Evolutionary conservation across 2,888 invertebrate genomes (phyloP).

Genomic region (Eulithis prunata): DNA sequence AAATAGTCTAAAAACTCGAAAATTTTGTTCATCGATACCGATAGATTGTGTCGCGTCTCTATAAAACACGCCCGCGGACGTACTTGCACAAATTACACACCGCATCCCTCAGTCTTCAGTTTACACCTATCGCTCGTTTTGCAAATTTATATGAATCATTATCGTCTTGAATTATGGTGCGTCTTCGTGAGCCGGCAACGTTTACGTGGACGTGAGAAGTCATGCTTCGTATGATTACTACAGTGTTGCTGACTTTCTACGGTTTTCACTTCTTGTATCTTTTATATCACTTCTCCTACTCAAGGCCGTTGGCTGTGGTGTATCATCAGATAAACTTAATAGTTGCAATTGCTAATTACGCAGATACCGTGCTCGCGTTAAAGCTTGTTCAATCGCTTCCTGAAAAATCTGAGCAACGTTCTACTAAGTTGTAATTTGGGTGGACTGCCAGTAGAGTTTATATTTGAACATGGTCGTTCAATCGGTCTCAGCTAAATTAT

Average conservation of each 20-base stretch:
- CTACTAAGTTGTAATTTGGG: too few species aligned
- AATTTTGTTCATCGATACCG: conserved; percentile 40
- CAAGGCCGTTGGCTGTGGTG: not conserved
- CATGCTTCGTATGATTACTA: conserved; percentile 40
- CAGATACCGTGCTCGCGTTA: too few species aligned
- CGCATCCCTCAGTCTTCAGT: conserved; percentile 68
- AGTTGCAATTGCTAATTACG: too few species aligned
- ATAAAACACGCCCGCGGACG: conserved; percentile 60
- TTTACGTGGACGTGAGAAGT: conserved; percentile 54
- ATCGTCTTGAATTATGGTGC: conserved; percentile 71
- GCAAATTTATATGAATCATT: conserved; percentile 76
- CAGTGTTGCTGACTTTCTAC: conserved; percentile 33
- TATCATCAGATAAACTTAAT: too few species aligned
- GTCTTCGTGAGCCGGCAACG: conserved; percentile 57
- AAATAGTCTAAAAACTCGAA: not conserved
- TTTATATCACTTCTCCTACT: not conserved
- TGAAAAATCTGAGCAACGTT: too few species aligned
- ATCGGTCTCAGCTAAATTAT: too few species aligned
- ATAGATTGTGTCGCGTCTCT: conserved; percentile 50
- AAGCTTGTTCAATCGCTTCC: too few species aligned
- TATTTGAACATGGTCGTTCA: too few species aligned
- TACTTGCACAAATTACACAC: conserved; percentile 67
- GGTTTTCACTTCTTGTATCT: not conserved
- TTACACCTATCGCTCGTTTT: conserved; percentile 74
- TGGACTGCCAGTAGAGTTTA: too few species aligned